These are phyloP conservation scores for Tympanoctomys barrerae DNA, from an alignment of 2,797 vertebrate species.

Conservation along the genomic window DNA sequence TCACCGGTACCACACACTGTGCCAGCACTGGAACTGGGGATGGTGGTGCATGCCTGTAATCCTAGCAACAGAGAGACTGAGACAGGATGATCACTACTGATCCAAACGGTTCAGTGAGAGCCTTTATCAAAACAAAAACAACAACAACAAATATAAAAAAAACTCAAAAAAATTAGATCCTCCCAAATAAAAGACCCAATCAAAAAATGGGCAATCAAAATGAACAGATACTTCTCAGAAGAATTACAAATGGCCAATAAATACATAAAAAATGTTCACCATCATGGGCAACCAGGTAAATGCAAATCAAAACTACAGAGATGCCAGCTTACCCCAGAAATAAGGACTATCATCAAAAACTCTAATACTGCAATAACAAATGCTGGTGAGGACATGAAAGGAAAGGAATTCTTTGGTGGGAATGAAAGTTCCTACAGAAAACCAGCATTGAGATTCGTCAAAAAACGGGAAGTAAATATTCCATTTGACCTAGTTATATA, in stretches of 20 bases:
- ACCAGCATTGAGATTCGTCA: background rate
- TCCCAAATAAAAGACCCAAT: background rate
- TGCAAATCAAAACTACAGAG: background rate
- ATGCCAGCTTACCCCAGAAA: background rate
- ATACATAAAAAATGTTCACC: background rate
- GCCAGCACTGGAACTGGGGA: no score
- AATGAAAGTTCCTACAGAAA: background rate
- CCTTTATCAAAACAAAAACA: no score
- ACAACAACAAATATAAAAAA: background rate
- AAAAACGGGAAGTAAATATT: background rate
- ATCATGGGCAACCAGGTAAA: background rate
- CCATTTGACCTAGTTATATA: background rate
- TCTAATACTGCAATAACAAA: background rate
- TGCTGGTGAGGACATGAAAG: background rate
- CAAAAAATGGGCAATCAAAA: background rate
- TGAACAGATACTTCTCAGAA: background rate
- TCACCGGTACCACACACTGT: no score
- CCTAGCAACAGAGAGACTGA: no score
- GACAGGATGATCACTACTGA: no score
- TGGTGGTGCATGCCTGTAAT: no score
- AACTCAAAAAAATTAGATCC: background rate
- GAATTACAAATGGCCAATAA: background rate
- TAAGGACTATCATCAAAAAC: background rate
- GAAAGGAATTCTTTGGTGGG: background rate
- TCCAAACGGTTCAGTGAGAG: no score